Conservation (phyloP, 2,888 invertebrate species). For the Galerucella calmariensis region DNA sequence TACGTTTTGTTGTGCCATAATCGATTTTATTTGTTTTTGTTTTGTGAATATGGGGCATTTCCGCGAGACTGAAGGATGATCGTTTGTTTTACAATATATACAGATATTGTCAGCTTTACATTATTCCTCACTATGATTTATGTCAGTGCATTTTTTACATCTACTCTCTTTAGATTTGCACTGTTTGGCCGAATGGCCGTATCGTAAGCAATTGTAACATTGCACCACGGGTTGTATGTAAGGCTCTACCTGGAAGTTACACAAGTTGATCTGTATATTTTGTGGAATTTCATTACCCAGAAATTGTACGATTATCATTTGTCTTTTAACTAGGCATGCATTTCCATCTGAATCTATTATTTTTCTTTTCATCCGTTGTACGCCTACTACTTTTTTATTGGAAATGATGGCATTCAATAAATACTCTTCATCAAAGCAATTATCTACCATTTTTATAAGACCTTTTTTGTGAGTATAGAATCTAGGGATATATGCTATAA, state of each 20-base stretch:
- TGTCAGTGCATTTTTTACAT: neutral
- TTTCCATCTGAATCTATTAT: too few species aligned
- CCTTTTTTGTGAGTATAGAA: too few species aligned
- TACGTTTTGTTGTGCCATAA: slow-evolving; percentile 25
- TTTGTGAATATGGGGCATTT: slow-evolving; percentile 14
- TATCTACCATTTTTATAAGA: too few species aligned
- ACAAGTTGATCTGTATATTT: too few species aligned
- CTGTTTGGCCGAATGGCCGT: neutral
- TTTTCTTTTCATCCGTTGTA: too few species aligned
- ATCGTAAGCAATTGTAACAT: neutral
- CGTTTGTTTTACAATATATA: slow-evolving; percentile 16
- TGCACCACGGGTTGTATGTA: neutral
- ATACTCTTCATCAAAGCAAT: too few species aligned
- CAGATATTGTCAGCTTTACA: neutral
- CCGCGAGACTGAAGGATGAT: slow-evolving; percentile 8
- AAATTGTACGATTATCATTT: too few species aligned
- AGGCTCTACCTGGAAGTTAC: too few species aligned
- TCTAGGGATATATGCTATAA: too few species aligned
- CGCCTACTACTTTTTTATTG: too few species aligned
- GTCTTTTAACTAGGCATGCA: neutral
- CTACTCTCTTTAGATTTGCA: neutral
- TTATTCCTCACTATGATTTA: neutral
- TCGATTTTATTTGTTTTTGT: slow-evolving; percentile 22
- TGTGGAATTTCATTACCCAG: too few species aligned
- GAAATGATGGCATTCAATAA: too few species aligned